Evolutionary conservation across 2,797 vertebrate species (phyloP), one percentile per base, ranked within the genome.

Genomic region (Mergus octosetaceus): DNA sequence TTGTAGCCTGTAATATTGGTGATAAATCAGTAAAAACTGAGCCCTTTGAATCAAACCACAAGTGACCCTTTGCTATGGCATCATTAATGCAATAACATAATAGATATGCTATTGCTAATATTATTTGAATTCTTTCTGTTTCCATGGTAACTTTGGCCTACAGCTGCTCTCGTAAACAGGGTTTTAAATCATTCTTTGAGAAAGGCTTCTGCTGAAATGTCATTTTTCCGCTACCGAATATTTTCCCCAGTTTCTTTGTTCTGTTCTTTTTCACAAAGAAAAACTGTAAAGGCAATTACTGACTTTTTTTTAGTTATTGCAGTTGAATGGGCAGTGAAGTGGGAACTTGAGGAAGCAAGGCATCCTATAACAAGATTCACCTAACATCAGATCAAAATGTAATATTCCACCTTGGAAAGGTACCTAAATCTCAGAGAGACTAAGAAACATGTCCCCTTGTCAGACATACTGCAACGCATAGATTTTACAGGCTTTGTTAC

Each of bases 81-180:
- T 75, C 9, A 2, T 94, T 92, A 96, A 96, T 86, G 58, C 39
- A 93, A 87, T 79, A 77, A 56, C 76, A 89, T 87, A 93, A 95
- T 85, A 95, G 82, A 91, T 87, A 90, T 6, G 28, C 58, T 91
- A 82, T 58, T 87, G 89, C 77, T 95, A 97, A 96, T 97, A 96
- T 80, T 96, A 94, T 95, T 95, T 93, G 71, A 94, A 96, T 93
- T 81, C 79, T 58, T 96, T 82, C 87, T 58, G 92, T 97, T 96
- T 96, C 96, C 91, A 96, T 95, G 80, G 95, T 32, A 97, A 97
- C 86, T 19, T 61, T 57, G 54, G 79, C 66, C 62, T 72, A 90
- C 3, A 0, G 86, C 39, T 95, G 78, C 84, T 84, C 71, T 87
- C 39, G 70, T 96, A 96, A 96, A 96, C 93, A 97, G 70, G 11